Conservation (phyloP, 2,888 invertebrate genomes). For the Esperia sulphurella region DNA sequence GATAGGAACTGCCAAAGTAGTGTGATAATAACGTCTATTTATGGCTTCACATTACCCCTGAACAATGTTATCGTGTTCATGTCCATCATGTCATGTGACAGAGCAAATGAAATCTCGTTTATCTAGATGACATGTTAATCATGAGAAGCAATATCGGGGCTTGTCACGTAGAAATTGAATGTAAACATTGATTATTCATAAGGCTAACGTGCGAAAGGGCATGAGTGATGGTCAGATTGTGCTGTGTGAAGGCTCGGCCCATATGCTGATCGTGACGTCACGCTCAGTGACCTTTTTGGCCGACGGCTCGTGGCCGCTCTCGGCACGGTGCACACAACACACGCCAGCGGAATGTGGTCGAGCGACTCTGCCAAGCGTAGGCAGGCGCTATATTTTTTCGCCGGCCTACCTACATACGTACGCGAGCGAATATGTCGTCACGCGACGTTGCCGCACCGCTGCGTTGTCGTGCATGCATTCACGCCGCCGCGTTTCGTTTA, state of each 20-base stretch:
- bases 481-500: constrained; percentile 53
- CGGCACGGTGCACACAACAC: constrained; percentile 47
- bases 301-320: constrained; percentile 54
- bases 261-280: constrained; percentile 72
- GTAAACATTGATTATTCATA: constrained; percentile 42
- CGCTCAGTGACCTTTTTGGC: constrained; percentile 72
- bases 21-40: background rate
- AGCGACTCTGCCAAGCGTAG: constrained; percentile 75
- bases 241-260: constrained; percentile 55
- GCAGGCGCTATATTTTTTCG: constrained; percentile 75
- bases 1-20: background rate
- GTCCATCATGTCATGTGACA: constrained; percentile 11
- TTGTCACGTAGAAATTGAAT: constrained; percentile 25
- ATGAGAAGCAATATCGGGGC: constrained; percentile 2
- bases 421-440: constrained; percentile 81
- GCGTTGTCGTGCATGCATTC: constrained; percentile 65
- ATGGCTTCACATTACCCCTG: background rate
- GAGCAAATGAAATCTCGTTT: background rate
- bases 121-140: constrained; percentile 5
- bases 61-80: background rate
- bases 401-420: constrained; percentile 73
- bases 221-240: constrained; percentile 42
- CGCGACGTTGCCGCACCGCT: constrained; percentile 77
- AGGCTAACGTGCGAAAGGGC: constrained; percentile 44
- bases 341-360: constrained; percentile 76